Percentiles rank a stretch among this genome's conserved stretches.
Conservation (phyloP, 2,113 vertebrate genomes). For the Siniperca knerii region DNA sequence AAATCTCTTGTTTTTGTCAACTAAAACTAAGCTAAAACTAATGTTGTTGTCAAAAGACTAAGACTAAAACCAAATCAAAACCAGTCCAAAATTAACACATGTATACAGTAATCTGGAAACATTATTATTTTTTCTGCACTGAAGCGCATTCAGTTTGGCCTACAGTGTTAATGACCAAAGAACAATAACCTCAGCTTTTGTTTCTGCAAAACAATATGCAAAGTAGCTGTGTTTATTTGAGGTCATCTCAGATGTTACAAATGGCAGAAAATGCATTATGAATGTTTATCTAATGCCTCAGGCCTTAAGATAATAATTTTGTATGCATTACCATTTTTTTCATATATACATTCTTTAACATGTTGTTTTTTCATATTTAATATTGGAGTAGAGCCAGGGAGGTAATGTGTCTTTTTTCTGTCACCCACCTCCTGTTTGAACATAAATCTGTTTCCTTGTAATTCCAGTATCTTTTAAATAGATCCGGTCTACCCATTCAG, state of each 20-base stretch:
- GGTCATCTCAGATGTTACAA: slow-evolving; percentile 30
- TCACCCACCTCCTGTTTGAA: background rate
- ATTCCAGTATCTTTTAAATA: slow-evolving; percentile 12
- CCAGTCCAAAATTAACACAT: background rate
- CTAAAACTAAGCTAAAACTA: background rate
- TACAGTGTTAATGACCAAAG: slow-evolving; percentile 10
- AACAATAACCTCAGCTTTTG: slow-evolving; percentile 41
- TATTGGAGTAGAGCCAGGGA: background rate
- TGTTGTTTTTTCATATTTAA: slow-evolving; percentile 1
- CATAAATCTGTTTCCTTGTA: slow-evolving; percentile 27
- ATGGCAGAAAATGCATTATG: background rate
- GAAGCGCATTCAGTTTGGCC: background rate
- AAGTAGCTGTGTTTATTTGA: slow-evolving; percentile 21
- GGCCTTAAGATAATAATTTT: slow-evolving; percentile 26
- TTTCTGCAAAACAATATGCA: slow-evolving; percentile 40
- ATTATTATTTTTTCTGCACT: slow-evolving; percentile 9
- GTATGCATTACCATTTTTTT: slow-evolving; percentile 1
- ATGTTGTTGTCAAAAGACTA: background rate
- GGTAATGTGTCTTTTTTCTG: background rate
- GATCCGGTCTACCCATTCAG: background rate
- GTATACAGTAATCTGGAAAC: background rate
- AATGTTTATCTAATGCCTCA: slow-evolving; percentile 23
- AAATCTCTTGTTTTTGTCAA: background rate
- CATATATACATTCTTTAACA: background rate
- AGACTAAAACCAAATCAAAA: too few species aligned